Base-by-base conservation (phyloP, 1,140 invertebrate genomes). In the Drosophila carrolli region DNA sequence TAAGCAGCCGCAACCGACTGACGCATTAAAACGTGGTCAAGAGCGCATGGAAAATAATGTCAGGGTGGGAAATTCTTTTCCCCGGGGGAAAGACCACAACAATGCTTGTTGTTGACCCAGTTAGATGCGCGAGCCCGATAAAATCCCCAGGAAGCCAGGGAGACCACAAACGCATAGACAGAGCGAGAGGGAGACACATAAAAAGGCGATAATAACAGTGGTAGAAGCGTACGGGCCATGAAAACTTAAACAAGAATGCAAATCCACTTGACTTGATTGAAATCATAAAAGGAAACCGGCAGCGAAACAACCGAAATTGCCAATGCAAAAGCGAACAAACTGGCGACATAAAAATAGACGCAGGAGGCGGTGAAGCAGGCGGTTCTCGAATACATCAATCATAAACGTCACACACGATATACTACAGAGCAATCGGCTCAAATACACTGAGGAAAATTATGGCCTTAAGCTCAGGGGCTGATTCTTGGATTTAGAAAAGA, bases 191-290 rank as follows among this genome's bases (percentile, higher is more conserved):
- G 23, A 62, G 57, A 27, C 38, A 75, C 66, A 71, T 47, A 72
- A 53, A 35, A 38, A 47, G 66, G 67, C 68, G 73, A 88, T 76
- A 88, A 75, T 79, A 57, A 75, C 63, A 62, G 59, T 62, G 65
- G 14, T 57, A 65, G 47, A 50, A 63, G 41, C 70, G 59, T 59
- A 41, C 48, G 61, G 60, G 53, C 58, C 74, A 77, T 81, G 78
- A 81, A 79, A 82, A 77, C 66, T 83, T 56, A 72, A 86, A 67
- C 61, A 65, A 61, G 75, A 79, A 81, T 84, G 76, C 53, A 89
- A 81, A 81, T 81, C 84, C 84, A 89, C 84, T 89, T 84, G 80
- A 78, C 80, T 89, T 89, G 84, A 89, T 89, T 89, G 85, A 89
- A 89, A 84, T 84, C 85, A 65, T 84, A 78, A 79, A 78, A 70